These are phyloP conservation scores for Clivina fossor DNA, from an alignment of 2,888 invertebrate genomes.

Conservation along the genomic window DNA sequence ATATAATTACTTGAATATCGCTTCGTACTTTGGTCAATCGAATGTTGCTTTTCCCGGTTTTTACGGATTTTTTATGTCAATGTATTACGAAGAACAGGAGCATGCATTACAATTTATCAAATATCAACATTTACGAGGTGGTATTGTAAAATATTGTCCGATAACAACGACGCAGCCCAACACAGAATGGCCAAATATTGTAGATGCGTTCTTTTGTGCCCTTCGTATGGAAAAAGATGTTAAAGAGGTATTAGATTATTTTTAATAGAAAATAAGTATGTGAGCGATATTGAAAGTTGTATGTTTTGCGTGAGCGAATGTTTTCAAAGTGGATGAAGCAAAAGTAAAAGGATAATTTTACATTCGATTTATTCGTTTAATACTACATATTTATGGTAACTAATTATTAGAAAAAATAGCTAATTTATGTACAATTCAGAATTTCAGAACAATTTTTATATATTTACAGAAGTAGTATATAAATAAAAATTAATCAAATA, in stretches of 20 bases:
- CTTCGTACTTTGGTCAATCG: conserved; percentile 55
- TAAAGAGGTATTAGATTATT: conserved; percentile 45
- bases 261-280: background rate
- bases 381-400: no score
- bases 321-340: no score
- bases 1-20: conserved; percentile 64
- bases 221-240: conserved; percentile 48
- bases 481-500: no score
- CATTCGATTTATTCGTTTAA: no score
- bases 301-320: no score
- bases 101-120: conserved; percentile 54
- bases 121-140: conserved; percentile 56
- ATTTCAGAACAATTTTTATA: no score
- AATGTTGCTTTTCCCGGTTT: conserved; percentile 54
- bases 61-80: conserved; percentile 53
- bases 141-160: conserved; percentile 48
- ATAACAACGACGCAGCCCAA: conserved; percentile 46
- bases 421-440: no score
- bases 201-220: conserved; percentile 51
- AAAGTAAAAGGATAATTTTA: no score
- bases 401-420: no score
- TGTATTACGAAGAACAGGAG: conserved; percentile 56
- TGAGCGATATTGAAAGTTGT: no score
- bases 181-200: conserved; percentile 52
- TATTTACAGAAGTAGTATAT: no score